phyloP scores from a whole-genome alignment of 2,888 invertebrate genomes.

The Nemotelus pantherinus region DNA sequence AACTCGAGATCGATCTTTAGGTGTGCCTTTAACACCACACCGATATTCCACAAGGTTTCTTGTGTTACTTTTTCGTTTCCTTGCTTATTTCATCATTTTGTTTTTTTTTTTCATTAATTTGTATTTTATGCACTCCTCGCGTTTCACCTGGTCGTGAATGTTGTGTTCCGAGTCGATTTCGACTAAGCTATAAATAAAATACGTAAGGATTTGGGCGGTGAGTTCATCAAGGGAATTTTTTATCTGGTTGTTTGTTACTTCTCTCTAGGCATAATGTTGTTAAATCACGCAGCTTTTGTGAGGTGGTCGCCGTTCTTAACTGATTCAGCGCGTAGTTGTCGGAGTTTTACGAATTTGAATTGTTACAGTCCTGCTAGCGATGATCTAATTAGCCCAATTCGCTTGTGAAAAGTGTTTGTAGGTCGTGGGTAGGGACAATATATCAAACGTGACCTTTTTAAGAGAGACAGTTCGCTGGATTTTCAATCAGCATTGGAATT shows the following conservation, averaged over 20 bases:
- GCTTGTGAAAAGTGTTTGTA: no score
- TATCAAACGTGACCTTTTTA: no score
- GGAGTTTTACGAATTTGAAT: no score
- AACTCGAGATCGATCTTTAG: not conserved
- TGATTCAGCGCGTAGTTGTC: no score
- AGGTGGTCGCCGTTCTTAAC: not conserved
- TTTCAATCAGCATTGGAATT: no score
- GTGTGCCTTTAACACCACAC: constrained; percentile 23
- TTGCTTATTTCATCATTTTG: not conserved
- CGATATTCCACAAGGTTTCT: not conserved
- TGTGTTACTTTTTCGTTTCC: not conserved
- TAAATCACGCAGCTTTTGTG: constrained; percentile 7
- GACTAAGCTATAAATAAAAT: constrained; percentile 12
- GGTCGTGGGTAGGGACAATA: no score
- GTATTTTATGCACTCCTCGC: constrained; percentile 31
- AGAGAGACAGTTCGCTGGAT: no score
- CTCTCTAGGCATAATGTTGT: not conserved
- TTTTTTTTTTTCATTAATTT: constrained; percentile 10
- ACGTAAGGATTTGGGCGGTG: constrained; percentile 14
- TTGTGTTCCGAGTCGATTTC: no score
- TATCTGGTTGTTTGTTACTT: not conserved
- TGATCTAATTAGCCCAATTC: no score
- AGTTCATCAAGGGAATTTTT: constrained; percentile 9
- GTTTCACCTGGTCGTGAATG: constrained; percentile 12
- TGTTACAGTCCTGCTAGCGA: no score